These are phyloP conservation scores for Apantesis nais DNA, from an alignment of 2,888 invertebrate genomes.

Conservation along the genomic window DNA sequence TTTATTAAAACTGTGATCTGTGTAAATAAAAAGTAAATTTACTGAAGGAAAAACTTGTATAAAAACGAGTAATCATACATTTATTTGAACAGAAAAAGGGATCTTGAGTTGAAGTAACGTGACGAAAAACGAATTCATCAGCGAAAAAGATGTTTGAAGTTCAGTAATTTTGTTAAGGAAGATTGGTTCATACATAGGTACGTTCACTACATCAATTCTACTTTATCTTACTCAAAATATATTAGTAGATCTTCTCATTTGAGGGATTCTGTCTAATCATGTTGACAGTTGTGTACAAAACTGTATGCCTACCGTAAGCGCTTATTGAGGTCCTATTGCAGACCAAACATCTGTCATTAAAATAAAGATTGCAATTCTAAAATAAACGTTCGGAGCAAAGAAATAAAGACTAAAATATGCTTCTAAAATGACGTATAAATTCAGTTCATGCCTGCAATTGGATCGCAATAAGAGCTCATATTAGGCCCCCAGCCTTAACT, in stretches of 20 bases:
- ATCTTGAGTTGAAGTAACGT: neutral
- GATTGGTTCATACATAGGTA: neutral
- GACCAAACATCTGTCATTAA: too few relatives aligned
- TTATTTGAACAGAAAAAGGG: neutral
- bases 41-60: neutral
- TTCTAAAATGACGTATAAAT: too few relatives aligned
- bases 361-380: too few relatives aligned
- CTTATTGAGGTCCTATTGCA: too few relatives aligned
- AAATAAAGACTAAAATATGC: too few relatives aligned
- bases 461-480: too few relatives aligned
- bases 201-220: neutral
- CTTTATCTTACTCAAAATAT: neutral
- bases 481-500: too few relatives aligned
- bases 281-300: neutral
- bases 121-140: neutral
- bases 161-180: neutral
- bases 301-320: too few relatives aligned
- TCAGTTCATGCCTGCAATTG: too few relatives aligned
- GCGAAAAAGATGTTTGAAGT: conserved; percentile 1
- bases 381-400: too few relatives aligned
- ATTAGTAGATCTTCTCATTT: neutral
- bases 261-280: neutral
- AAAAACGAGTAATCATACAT: neutral
- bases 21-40: neutral
- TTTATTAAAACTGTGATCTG: neutral